Percentiles rank a stretch among this genome's conserved stretches.
Conservation (phyloP, 1,140 invertebrate species). For the Idris sp. region DNA sequence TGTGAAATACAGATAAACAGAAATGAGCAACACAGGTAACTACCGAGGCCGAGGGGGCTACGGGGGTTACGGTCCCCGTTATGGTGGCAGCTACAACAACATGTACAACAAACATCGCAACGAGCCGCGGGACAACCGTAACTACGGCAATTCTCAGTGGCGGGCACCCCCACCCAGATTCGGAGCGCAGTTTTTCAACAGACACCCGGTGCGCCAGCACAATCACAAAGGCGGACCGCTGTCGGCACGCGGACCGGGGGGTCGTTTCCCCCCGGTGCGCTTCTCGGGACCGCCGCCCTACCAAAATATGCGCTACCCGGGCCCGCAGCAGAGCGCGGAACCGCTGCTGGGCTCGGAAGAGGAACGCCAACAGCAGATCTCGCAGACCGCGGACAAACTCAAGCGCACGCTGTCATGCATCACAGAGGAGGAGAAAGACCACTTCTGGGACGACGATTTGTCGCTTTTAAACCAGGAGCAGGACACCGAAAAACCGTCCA, state of each 20-base stretch:
- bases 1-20: too few relatives aligned
- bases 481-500: too few relatives aligned
- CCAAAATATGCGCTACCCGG: conserved; percentile 8
- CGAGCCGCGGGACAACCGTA: conserved; percentile 1
- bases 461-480: not conserved
- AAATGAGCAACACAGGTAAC: conserved; percentile 22
- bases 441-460: conserved; percentile 68
- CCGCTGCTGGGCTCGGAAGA: conserved; percentile 73
- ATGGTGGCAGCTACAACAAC: conserved; percentile 10
- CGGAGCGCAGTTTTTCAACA: not conserved
- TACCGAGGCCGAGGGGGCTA: not conserved
- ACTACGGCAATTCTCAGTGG: conserved; percentile 19
- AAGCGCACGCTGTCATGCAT: conserved; percentile 69
- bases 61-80: not conserved
- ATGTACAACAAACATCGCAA: conserved; percentile 23
- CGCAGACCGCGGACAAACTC: conserved; percentile 71
- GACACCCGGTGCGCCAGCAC: conserved; percentile 20
- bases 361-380: conserved; percentile 72
- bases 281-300: not conserved
- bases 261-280: not conserved
- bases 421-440: conserved; percentile 62
- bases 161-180: conserved; percentile 2
- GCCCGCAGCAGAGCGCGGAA: conserved; percentile 31
- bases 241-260: not conserved
- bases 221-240: conserved; percentile 5